Percentiles rank a stretch among this genome's conserved stretches.
phyloP scores from a whole-genome alignment of 2,888 invertebrate genomes.

The Drosophila mettleri region DNA sequence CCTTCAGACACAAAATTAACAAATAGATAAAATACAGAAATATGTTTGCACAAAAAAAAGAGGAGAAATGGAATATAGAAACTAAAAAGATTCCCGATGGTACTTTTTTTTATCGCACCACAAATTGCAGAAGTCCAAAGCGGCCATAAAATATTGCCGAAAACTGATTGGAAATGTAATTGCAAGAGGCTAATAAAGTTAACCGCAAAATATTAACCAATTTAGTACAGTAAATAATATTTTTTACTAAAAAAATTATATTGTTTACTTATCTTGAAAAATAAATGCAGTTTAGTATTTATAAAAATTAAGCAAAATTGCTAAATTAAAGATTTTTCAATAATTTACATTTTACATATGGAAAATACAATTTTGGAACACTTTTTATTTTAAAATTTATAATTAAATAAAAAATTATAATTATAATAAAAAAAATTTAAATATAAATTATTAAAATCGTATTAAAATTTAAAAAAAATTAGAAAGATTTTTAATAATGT shows the following conservation, averaged over 20 bases:
- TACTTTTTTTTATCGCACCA: conserved; percentile 39
- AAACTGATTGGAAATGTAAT: not conserved
- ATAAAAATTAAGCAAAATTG: no score
- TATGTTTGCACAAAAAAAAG: conserved; percentile 17
- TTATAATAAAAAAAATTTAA: no score
- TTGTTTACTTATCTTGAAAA: not conserved
- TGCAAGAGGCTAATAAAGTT: not conserved
- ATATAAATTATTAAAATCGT: no score
- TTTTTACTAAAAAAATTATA: not conserved
- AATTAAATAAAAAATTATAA: no score
- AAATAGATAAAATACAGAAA: conserved; percentile 58
- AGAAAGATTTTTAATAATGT: no score
- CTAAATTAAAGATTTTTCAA: no score
- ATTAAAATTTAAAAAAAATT: no score
- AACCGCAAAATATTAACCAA: no score
- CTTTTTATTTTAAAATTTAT: no score
- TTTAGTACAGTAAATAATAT: not conserved
- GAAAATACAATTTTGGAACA: no score
- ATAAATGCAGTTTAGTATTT: not conserved
- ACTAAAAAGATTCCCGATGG: conserved; percentile 30
- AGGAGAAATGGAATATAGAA: conserved; percentile 2
- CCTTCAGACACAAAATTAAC: conserved; percentile 75
- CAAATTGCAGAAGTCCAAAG: conserved; percentile 41
- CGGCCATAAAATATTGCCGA: not conserved
- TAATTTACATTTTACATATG: no score